Base-by-base conservation (phyloP, 2,797 vertebrate species). In the Hemibagrus guttatus region DNA sequence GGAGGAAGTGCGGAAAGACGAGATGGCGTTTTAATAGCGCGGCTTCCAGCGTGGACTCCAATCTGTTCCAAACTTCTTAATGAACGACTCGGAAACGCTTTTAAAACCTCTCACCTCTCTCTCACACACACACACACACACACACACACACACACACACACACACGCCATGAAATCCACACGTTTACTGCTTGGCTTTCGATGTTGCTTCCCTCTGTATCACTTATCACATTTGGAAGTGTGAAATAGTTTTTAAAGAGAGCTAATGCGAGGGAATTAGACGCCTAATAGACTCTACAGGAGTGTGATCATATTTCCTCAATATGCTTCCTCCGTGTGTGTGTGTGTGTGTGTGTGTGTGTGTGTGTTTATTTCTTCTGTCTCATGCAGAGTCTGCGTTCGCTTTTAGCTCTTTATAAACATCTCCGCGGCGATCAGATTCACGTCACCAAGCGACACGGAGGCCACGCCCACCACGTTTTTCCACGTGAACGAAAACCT, bases 221-320 rank as follows among this genome's bases (percentile, higher is more conserved):
- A 71, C 56, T 86, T 86, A 86, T 86, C 23, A 54, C 81, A 58
- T 85, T 85, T 49, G 58, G 80, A 87, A 84, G 81, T 88, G 84
- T 82, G 83, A 87, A 87, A 87, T 68, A 72, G 87, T 75, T 90
- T 88, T 90, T 83, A 90, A 86, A 88, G 84, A 66, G 64, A 80
- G 82, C 81, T 90, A 85, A 87, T 87, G 83, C 17, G 13, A 84
- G 63, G 52, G 58, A 71, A 82, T 83, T 86, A 17, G 56, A 54
- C 42, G 35, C 56, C 59, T 81, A 49, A 84, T 87, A 63, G 46
- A 71, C 54, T 81, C 42, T 12, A 84, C 31, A 72, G 17, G 28
- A 83, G 21, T 13, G 46, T 19, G 81, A 82, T 84, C 68, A n/a
- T 8, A n/a, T 84, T 59, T 71, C 66, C 31, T 54, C 58, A 59